phyloP scores from a whole-genome alignment of 2,888 invertebrate species.

The Serripes groenlandicus region DNA sequence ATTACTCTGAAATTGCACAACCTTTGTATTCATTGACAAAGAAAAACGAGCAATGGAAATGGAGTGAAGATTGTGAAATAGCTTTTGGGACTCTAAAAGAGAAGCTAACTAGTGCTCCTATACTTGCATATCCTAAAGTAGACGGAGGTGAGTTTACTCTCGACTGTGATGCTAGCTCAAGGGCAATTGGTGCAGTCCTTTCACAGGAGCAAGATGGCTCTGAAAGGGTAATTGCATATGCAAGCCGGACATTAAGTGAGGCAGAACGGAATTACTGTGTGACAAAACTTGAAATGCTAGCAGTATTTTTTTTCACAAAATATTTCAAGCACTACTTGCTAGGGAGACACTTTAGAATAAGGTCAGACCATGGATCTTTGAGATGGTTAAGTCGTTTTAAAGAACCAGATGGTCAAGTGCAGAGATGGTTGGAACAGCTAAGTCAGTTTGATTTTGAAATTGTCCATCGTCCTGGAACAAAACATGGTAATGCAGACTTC shows the following conservation, averaged over 20 bases:
- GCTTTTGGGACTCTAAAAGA: too few relatives aligned
- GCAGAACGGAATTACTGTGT: slow-evolving; percentile 16
- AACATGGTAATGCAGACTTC: neutral
- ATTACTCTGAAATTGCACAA: slow-evolving; percentile 47
- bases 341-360: neutral
- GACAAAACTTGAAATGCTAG: neutral
- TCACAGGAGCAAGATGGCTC: slow-evolving; percentile 35
- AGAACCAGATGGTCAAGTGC: neutral
- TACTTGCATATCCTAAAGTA: slow-evolving; percentile 39
- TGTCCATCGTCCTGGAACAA: neutral
- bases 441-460: neutral
- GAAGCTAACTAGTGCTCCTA: too few relatives aligned
- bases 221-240: slow-evolving; percentile 40
- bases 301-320: neutral
- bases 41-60: too few relatives aligned
- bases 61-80: too few relatives aligned
- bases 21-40: slow-evolving; percentile 52
- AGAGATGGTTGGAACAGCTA: neutral
- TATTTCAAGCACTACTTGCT: neutral
- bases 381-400: neutral
- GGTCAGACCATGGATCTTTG: slow-evolving; percentile 1
- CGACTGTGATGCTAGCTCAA: slow-evolving; percentile 25
- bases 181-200: slow-evolving; percentile 17
- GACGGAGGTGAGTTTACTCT: slow-evolving; percentile 13
- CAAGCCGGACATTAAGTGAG: neutral